phyloP scores from a whole-genome alignment of 2,797 vertebrate genomes.

The Poeciliopsis turneri region DNA sequence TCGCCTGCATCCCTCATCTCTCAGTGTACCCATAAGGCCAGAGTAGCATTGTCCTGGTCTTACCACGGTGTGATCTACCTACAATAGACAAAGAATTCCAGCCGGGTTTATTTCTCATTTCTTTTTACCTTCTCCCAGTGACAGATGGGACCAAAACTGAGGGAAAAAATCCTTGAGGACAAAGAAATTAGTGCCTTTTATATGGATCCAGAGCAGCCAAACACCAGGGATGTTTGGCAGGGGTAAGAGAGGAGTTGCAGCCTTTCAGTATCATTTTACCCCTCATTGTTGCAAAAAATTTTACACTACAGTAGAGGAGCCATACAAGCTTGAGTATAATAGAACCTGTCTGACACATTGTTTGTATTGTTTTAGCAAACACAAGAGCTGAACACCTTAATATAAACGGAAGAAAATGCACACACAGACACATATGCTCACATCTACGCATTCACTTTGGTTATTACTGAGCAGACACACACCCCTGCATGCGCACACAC shows the following conservation, averaged over 20 bases:
- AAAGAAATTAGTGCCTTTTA: slow-evolving; percentile 80
- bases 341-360: slow-evolving; percentile 72
- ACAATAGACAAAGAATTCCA: slow-evolving; percentile 74
- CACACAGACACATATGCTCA: slow-evolving; percentile 55
- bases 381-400: slow-evolving; percentile 61
- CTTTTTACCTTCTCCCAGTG: slow-evolving; percentile 82
- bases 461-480: slow-evolving; percentile 61
- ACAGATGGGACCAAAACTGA: slow-evolving; percentile 79
- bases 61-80: slow-evolving; percentile 75
- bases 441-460: slow-evolving; percentile 43
- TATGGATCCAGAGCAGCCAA: slow-evolving; percentile 77
- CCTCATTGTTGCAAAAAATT: slow-evolving; percentile 64
- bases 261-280: slow-evolving; percentile 71
- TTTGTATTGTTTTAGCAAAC: slow-evolving; percentile 77
- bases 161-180: slow-evolving; percentile 73
- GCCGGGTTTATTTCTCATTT: slow-evolving; percentile 71
- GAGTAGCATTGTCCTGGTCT: slow-evolving; percentile 65
- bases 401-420: slow-evolving; percentile 65
- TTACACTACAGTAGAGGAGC: slow-evolving; percentile 64
- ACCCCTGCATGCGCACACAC: slow-evolving; percentile 52
- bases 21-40: slow-evolving; percentile 58
- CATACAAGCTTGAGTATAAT: slow-evolving; percentile 69
- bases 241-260: slow-evolving; percentile 59
- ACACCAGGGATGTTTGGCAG: slow-evolving; percentile 74
- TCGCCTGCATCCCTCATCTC: slow-evolving; percentile 48